Percentiles rank a stretch among this genome's conserved stretches.
phyloP scores from a whole-genome alignment of 2,113 vertebrate genomes.

The Orientallactaga bullata region DNA sequence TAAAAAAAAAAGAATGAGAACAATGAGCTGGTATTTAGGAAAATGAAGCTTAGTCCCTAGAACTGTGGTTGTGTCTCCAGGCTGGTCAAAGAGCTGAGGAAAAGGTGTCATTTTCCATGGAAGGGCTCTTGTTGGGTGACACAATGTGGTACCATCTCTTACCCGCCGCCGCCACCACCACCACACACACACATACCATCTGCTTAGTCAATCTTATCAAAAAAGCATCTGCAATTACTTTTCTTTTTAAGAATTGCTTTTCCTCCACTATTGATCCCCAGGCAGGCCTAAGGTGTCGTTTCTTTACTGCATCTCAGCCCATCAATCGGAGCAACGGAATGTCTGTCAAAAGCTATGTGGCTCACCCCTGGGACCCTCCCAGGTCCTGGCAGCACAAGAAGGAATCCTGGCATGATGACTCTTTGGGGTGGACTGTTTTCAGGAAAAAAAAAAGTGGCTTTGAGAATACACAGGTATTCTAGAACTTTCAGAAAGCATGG shows the following conservation, averaged over 20 bases:
- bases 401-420: background rate
- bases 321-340: constrained; percentile 81
- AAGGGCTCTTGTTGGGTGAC: background rate
- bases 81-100: background rate
- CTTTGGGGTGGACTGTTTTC: constrained; percentile 36
- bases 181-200: constrained; percentile 61
- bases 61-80: background rate
- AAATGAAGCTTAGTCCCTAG: background rate
- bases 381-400: background rate
- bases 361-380: constrained; percentile 23
- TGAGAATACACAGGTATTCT: constrained; percentile 72
- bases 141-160: constrained; percentile 67
- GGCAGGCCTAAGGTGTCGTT: constrained; percentile 80
- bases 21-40: background rate
- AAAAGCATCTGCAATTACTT: constrained; percentile 86
- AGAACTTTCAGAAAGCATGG: constrained; percentile 52
- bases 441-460: constrained; percentile 22
- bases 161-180: constrained; percentile 80
- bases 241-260: constrained; percentile 87
- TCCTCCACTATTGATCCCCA: constrained; percentile 84
- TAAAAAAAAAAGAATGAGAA: background rate
- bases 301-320: constrained; percentile 83
- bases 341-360: constrained; percentile 62
- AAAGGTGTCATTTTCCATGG: background rate
- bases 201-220: constrained; percentile 86